Evolutionary conservation across 2,888 invertebrate species (phyloP).

Genomic region (Microchrysa polita): DNA sequence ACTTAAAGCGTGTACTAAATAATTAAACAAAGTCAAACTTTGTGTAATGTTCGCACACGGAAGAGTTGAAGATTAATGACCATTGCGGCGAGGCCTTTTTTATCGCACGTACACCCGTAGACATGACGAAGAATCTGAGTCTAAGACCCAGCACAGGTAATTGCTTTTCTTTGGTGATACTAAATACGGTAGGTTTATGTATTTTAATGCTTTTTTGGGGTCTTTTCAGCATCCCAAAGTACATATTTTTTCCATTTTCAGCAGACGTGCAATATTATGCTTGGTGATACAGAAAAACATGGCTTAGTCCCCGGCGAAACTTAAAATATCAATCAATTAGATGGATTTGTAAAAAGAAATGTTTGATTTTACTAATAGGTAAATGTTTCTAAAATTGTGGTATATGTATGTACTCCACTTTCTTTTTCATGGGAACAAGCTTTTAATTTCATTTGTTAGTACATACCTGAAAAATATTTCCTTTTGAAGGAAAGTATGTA

Average conservation of each 20-base stretch:
- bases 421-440: not conserved
- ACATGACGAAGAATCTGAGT: not conserved
- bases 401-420: not conserved
- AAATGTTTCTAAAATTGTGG: not conserved
- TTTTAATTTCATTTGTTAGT: no score
- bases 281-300: no score
- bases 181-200: not conserved
- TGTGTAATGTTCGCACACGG: constrained; percentile 14
- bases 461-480: no score
- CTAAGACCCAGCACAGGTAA: constrained; percentile 26
- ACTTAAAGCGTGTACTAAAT: constrained; percentile 23
- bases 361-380: not conserved
- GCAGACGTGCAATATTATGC: no score
- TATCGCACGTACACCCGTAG: not conserved
- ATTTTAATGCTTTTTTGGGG: no score
- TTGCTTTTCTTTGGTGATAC: constrained; percentile 5
- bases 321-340: no score
- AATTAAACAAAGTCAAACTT: constrained; percentile 6
- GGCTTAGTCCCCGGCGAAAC: no score
- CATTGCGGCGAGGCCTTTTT: not conserved
- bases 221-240: no score
- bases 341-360: not conserved
- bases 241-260: no score
- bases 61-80: constrained; percentile 33
- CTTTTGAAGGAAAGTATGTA: no score